Percentiles rank a stretch among this genome's conserved stretches.
These are phyloP conservation scores for Bryconaethiops microstoma DNA, from an alignment of 2,797 vertebrate species.

Conservation along the genomic window DNA sequence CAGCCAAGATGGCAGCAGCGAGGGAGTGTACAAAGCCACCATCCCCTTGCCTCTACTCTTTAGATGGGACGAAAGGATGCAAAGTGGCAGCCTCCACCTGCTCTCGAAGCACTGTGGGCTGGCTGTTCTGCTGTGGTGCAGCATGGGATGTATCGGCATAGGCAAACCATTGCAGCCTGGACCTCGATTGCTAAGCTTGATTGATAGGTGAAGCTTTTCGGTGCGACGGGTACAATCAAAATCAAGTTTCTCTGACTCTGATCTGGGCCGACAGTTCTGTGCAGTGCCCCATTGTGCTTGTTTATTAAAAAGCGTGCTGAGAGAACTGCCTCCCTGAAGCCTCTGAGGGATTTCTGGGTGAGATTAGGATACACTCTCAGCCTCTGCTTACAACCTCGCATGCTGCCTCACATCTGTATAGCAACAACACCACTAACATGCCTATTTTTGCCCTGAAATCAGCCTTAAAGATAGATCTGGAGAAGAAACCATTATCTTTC, in stretches of 20 bases:
- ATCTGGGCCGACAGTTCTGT: slow-evolving; percentile 66
- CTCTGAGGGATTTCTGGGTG: neutral
- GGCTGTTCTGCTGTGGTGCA: neutral
- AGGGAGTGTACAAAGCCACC: neutral
- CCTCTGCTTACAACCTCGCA: neutral
- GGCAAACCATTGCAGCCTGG: neutral
- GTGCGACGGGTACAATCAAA: slow-evolving; percentile 63
- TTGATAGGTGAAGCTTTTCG: slow-evolving; percentile 21
- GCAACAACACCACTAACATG: neutral
- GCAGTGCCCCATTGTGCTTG: slow-evolving; percentile 25
- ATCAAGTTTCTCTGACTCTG: slow-evolving; percentile 53
- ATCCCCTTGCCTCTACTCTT: neutral
- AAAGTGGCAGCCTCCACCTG: slow-evolving; percentile 34
- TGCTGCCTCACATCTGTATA: neutral
- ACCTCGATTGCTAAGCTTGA: slow-evolving; percentile 17
- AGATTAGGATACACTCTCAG: neutral
- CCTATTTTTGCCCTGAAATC: neutral
- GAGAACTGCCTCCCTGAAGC: neutral
- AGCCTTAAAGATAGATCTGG: neutral
- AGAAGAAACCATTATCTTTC: neutral
- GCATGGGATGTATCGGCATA: neutral
- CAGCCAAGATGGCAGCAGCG: neutral
- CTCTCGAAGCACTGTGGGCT: neutral
- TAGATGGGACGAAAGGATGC: neutral
- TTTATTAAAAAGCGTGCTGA: slow-evolving; percentile 13